Percentiles rank a stretch among this genome's conserved stretches.
Evolutionary conservation across 2,888 invertebrate species (phyloP).

Genomic region (Drosophila fungiperda): DNA sequence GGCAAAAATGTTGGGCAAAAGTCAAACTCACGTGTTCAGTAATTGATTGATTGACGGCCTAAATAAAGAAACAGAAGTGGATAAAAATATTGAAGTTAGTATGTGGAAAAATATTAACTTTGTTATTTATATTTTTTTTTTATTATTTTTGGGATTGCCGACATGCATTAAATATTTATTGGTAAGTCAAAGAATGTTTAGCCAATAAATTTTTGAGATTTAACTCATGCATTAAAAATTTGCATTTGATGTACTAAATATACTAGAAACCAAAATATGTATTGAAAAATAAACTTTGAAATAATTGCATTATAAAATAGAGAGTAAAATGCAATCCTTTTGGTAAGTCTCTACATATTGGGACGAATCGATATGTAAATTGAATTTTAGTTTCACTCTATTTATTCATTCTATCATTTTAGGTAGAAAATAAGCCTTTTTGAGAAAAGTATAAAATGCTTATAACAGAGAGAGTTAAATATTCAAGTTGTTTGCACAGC

Average conservation of each 20-base stretch:
- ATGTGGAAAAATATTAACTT: not conserved
- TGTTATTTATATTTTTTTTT: not conserved
- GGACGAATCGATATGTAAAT: not conserved
- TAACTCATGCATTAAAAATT: not conserved
- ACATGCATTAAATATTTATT: constrained; percentile 19
- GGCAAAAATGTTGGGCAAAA: constrained; percentile 28
- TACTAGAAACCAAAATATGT: not conserved
- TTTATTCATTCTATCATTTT: not conserved
- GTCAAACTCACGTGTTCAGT: constrained; percentile 58
- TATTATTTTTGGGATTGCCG: constrained; percentile 11
- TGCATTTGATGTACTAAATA: not conserved
- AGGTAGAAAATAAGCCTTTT: too few relatives aligned
- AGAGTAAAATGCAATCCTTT: too few relatives aligned
- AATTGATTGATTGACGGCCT: constrained; percentile 65
- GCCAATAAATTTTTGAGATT: not conserved
- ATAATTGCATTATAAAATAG: not conserved
- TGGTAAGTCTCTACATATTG: not conserved
- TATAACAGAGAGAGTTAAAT: not conserved
- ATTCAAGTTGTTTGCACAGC: not conserved
- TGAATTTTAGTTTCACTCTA: not conserved
- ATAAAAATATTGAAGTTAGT: constrained; percentile 7
- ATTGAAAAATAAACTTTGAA: not conserved
- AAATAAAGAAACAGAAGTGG: constrained; percentile 49
- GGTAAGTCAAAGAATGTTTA: not conserved
- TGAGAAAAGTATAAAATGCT: not conserved